phyloP scores from a whole-genome alignment of 2,888 invertebrate species.

The Automeris io region DNA sequence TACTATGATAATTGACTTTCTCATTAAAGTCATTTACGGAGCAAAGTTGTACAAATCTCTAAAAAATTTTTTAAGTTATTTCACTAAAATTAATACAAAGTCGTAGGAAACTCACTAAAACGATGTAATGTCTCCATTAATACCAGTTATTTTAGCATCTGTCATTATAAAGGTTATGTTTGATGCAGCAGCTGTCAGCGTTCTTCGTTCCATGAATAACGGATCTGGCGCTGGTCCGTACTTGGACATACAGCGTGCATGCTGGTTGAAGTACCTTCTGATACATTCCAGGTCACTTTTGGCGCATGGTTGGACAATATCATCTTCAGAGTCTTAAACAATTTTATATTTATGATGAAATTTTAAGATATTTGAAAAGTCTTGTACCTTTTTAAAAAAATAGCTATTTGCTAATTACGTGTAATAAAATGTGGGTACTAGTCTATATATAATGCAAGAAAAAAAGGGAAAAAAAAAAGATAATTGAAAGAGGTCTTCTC shows the following conservation, averaged over 20 bases:
- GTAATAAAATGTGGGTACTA: too few species aligned
- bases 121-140: slow-evolving; percentile 18
- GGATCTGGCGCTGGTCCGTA: slow-evolving; percentile 21
- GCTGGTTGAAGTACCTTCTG: slow-evolving; percentile 16
- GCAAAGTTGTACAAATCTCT: too few species aligned
- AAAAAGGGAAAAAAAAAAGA: too few species aligned
- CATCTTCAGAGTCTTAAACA: slow-evolving; percentile 1
- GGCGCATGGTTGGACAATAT: slow-evolving; percentile 16
- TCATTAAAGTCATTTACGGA: too few species aligned
- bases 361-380: too few species aligned
- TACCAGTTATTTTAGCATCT: slow-evolving; percentile 17
- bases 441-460: too few species aligned
- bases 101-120: slow-evolving; percentile 29
- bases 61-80: too few species aligned
- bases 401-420: too few species aligned
- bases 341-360: too few species aligned
- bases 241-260: slow-evolving; percentile 18
- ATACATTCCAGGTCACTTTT: slow-evolving; percentile 22
- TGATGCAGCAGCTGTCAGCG: slow-evolving; percentile 12
- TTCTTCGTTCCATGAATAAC: slow-evolving; percentile 9
- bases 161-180: slow-evolving; percentile 18
- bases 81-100: background rate
- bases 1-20: too few species aligned
- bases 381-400: too few species aligned
- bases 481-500: too few species aligned